These are phyloP conservation scores for Ennomos quercinarius DNA, from an alignment of 2,888 invertebrate genomes.

Conservation along the genomic window DNA sequence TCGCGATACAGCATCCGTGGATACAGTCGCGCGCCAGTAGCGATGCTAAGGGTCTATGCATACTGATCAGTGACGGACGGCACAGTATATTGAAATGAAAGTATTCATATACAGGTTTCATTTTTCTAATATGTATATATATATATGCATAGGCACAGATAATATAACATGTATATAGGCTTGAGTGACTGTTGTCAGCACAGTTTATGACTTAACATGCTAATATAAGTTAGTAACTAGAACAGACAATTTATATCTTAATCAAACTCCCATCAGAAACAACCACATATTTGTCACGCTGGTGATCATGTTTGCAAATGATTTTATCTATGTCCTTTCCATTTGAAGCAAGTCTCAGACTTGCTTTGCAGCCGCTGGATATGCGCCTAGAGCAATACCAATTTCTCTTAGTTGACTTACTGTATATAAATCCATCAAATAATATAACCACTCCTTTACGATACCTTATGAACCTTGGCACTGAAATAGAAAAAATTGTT, in stretches of 20 bases:
- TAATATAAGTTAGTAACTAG: no score
- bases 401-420: conserved; percentile 34
- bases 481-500: conserved; percentile 12
- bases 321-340: conserved; percentile 35
- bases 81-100: no score
- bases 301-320: conserved; percentile 32
- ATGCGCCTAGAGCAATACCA: conserved; percentile 48
- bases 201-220: no score
- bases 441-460: conserved; percentile 43
- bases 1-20: no score
- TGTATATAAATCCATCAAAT: conserved; percentile 47
- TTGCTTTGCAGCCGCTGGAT: conserved; percentile 43
- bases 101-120: no score
- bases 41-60: no score
- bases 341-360: conserved; percentile 40
- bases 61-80: no score
- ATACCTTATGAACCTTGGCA: conserved; percentile 15
- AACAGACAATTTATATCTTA: conserved; percentile 23
- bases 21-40: no score
- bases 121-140: no score
- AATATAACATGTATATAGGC: no score
- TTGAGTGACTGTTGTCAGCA: no score
- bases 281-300: conserved; percentile 30
- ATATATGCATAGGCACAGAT: no score
- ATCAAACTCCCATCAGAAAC: conserved; percentile 31